Conservation (phyloP, 2,888 invertebrate genomes). For the Timema podura region DNA sequence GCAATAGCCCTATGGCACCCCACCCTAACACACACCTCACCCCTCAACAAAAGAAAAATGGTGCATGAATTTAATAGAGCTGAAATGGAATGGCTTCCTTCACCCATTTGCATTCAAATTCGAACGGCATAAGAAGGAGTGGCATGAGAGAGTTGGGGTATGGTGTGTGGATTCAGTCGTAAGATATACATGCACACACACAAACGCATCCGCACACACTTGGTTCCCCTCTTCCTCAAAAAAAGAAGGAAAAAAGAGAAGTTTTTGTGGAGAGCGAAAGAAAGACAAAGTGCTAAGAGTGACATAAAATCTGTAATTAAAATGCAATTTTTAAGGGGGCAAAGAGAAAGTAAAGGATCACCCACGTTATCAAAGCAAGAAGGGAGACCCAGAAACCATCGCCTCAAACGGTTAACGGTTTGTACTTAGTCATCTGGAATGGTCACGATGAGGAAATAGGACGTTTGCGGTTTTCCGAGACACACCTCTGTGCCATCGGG, state of each 20-base stretch:
- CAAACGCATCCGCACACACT: not conserved
- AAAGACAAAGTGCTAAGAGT: constrained; percentile 17
- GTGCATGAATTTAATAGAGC: constrained; percentile 37
- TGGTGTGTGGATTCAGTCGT: constrained; percentile 25
- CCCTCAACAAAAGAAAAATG: constrained; percentile 34
- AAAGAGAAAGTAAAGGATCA: constrained; percentile 22
- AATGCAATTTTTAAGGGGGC: constrained; percentile 30
- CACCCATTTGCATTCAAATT: constrained; percentile 36
- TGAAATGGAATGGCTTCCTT: constrained; percentile 36
- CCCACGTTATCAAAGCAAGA: too few relatives aligned
- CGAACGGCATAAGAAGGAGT: constrained; percentile 37
- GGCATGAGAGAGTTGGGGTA: constrained; percentile 32
- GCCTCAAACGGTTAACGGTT: too few relatives aligned
- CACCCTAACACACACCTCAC: constrained; percentile 33
- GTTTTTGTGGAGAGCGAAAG: constrained; percentile 13
- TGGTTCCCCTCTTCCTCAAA: not conserved
- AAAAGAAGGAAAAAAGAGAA: constrained; percentile 15
- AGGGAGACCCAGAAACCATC: too few relatives aligned
- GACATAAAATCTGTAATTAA: constrained; percentile 31
- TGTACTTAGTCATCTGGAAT: constrained; percentile 26
- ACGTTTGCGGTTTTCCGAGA: too few relatives aligned
- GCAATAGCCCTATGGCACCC: constrained; percentile 35
- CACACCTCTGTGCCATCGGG: too few relatives aligned
- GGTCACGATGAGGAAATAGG: constrained; percentile 15
- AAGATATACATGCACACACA: constrained; percentile 14